These are phyloP conservation scores for Plebejus anna DNA, from an alignment of 2,888 invertebrate genomes.

Conservation along the genomic window DNA sequence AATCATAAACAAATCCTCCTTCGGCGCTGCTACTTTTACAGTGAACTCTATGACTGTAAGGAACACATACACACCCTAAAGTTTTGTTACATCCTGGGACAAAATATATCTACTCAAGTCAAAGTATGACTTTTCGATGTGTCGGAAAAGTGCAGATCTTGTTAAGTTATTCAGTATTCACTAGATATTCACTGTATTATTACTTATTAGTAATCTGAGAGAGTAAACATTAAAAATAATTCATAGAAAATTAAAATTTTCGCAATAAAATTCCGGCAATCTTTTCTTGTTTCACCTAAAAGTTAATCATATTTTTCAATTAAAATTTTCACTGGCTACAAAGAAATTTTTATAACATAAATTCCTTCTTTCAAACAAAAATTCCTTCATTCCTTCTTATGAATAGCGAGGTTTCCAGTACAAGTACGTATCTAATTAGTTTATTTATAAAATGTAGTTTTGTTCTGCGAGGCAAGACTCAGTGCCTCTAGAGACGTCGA, in stretches of 20 bases:
- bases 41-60: no score
- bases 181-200: no score
- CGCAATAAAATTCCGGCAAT: not conserved
- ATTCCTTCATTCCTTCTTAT: not conserved
- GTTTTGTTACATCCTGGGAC: no score
- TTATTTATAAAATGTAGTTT: not conserved
- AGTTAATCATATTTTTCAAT: not conserved
- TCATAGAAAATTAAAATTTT: not conserved
- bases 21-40: no score
- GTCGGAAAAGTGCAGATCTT: no score
- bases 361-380: no score
- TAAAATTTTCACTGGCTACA: not conserved
- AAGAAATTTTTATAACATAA: not conserved
- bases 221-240: not conserved
- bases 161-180: no score
- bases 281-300: not conserved
- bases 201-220: no score
- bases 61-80: no score
- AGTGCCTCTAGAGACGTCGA: conserved; percentile 1
- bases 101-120: no score
- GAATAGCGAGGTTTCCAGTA: not conserved
- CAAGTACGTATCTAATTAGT: conserved; percentile 10
- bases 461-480: not conserved
- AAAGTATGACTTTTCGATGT: no score
- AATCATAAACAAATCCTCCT: no score